These are phyloP conservation scores for Patiria pectinifera DNA, from an alignment of 53 echinoderm and acorn worm species.

Conservation along the genomic window DNA sequence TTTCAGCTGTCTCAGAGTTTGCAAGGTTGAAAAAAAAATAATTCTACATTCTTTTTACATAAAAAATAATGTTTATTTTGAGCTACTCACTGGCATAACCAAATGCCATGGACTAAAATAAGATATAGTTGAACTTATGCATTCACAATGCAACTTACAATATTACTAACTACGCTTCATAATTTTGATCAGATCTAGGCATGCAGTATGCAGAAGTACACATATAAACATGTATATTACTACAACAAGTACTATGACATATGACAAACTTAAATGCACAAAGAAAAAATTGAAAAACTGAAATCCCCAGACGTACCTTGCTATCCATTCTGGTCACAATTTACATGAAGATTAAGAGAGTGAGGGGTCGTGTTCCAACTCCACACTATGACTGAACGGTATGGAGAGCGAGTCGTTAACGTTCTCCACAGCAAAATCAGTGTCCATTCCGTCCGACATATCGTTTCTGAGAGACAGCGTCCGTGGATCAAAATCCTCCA, in stretches of 20 bases:
- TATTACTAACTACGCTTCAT: neutral
- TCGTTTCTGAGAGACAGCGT: neutral
- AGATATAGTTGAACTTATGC: neutral
- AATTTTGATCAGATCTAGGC: neutral
- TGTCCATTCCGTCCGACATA: neutral
- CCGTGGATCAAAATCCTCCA: conserved; percentile 25
- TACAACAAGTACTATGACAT: neutral
- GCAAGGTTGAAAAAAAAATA: no score
- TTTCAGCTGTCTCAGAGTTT: no score
- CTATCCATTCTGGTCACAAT: neutral
- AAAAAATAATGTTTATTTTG: no score
- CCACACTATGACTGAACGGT: conserved; percentile 50
- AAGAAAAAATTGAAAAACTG: neutral
- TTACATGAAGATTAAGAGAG: neutral
- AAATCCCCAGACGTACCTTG: neutral
- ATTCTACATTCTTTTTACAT: no score
- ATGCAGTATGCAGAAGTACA: neutral
- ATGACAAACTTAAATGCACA: neutral
- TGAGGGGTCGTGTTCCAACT: conserved; percentile 30
- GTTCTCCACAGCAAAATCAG: conserved; percentile 37
- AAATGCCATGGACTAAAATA: no score
- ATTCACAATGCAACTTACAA: neutral
- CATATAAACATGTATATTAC: no score
- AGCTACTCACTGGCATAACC: no score
- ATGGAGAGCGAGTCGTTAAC: conserved; percentile 52